Evolutionary conservation across 2,113 vertebrate species (phyloP), one percentile per base, ranked within the genome.

Genomic region (Ariopsis seemanni): DNA sequence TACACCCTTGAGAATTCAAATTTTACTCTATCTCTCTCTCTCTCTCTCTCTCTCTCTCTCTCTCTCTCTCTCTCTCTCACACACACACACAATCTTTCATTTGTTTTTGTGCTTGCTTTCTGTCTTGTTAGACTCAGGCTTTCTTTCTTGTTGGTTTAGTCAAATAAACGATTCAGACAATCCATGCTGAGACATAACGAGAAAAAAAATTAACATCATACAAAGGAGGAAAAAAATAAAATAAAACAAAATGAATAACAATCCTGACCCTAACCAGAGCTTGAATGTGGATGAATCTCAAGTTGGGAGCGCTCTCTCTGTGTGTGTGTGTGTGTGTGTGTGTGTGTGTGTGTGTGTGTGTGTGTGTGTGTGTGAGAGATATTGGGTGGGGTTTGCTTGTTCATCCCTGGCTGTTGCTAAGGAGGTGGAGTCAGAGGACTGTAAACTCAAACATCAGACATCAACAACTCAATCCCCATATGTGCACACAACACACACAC

Each of bases 1-100:
- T 95, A 90, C 90, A 30, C 94, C 93, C 93, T 55, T 18, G 92
- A 86, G 93, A 91, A 91, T 89, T 90, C 89, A 50, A 89, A 85
- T 52, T 11, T 55, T 57, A 8, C 50, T 48, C 42, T 17, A 57
- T 62, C 20, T 82, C 1, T 82, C 30, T 62, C 18, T 48, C 30
- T 9, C 65, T 15, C 2, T 58, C 2, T 57, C 69, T 1, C 15
- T 60, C 57, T 25, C 25, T 42, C 18, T 11, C 27, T 62, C 57
- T 12, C 55, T 2, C 22, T n/a, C n/a, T 25, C 25, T 42, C 18
- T 11, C 27, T 62, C 57, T 12, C 55, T 2, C 22, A 30, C 30
- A 30, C 30, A 30, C 30, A 30, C 57, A 22, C 55, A 12, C 22
- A 78, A n/a, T 72, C 25, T 34, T 25, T 63, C 34, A 22, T 9